A percentile compares a stretch with the other conserved stretches of the same genome.
Evolutionary conservation across 2,113 vertebrate species (phyloP).

Genomic region (Lamprotornis superbus): DNA sequence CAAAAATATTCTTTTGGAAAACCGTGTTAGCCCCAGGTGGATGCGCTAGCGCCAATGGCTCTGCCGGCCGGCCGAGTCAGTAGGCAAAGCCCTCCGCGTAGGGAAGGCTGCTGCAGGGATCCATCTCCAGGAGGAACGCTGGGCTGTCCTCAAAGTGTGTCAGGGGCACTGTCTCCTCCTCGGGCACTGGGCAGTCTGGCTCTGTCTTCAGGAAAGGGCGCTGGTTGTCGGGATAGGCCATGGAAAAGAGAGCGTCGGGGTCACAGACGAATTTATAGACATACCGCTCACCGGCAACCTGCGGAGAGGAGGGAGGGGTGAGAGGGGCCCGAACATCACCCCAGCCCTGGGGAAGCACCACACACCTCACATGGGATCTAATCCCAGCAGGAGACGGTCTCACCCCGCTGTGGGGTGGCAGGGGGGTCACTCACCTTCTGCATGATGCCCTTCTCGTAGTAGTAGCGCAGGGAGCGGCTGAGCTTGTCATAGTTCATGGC

Average conservation of each 20-base stretch:
- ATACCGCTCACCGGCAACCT: slow-evolving; percentile 94
- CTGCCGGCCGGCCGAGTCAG: slow-evolving; percentile 67
- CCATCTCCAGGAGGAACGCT: slow-evolving; percentile 85
- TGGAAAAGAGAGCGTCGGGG: slow-evolving; percentile 94
- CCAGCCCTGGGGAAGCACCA: fast-evolving
- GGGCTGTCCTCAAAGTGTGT: slow-evolving; percentile 88
- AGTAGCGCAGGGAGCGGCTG: slow-evolving; percentile 95
- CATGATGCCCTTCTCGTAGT: slow-evolving; percentile 99
- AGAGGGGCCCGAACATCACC: neutral
- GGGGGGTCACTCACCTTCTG: slow-evolving; percentile 81
- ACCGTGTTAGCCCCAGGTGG: slow-evolving; percentile 51
- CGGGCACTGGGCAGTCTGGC: slow-evolving; percentile 77
- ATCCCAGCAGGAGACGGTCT: fast-evolving
- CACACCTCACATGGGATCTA: fast-evolving
- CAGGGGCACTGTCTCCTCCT: slow-evolving; percentile 90
- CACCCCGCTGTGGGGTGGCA: too few relatives aligned
- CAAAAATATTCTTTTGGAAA: slow-evolving; percentile 68
- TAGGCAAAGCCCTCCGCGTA: slow-evolving; percentile 89
- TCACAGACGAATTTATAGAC: slow-evolving; percentile 98
- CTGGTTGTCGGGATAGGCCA: slow-evolving; percentile 97
- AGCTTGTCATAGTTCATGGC: slow-evolving; percentile 99
- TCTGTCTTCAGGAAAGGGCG: slow-evolving; percentile 91
- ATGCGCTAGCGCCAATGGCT: slow-evolving; percentile 53
- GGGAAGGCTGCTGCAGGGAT: slow-evolving; percentile 84
- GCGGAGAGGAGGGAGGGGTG: neutral